Evolutionary conservation across 2,888 invertebrate genomes (phyloP).

Genomic region (Pherbina coryleti): DNA sequence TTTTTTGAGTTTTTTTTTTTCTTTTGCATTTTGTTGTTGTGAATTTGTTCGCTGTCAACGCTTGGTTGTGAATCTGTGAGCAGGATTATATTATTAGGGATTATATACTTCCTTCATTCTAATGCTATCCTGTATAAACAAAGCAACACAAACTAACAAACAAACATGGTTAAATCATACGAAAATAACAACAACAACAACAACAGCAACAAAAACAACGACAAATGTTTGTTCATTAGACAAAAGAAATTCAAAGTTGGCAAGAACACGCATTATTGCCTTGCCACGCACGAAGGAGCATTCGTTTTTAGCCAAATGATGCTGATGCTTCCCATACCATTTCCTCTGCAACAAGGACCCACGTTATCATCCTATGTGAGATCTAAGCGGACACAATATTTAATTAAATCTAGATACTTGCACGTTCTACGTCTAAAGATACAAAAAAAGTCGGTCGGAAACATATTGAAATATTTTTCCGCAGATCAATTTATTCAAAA

Average conservation of each 20-base stretch:
- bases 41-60: slow-evolving; percentile 35
- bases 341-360: background rate
- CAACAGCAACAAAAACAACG: background rate
- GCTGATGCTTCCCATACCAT: too few species aligned
- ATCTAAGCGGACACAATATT: background rate
- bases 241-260: slow-evolving; percentile 13
- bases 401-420: slow-evolving; percentile 10
- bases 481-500: too few species aligned
- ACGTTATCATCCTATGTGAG: background rate
- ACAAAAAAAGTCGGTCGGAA: too few species aligned
- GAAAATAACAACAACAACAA: slow-evolving; percentile 9
- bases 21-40: background rate
- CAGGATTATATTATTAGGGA: slow-evolving; percentile 33
- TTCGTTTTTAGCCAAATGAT: background rate
- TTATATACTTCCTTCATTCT: slow-evolving; percentile 23
- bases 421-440: background rate
- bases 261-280: slow-evolving; percentile 18
- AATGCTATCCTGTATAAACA: slow-evolving; percentile 6
- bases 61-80: background rate
- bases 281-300: slow-evolving; percentile 13
- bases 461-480: too few species aligned
- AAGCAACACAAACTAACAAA: background rate
- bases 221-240: slow-evolving; percentile 31
- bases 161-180: background rate
- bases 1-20: background rate